These are phyloP conservation scores for Tetragnatha montana DNA, from an alignment of 2,888 invertebrate species.

Conservation along the genomic window DNA sequence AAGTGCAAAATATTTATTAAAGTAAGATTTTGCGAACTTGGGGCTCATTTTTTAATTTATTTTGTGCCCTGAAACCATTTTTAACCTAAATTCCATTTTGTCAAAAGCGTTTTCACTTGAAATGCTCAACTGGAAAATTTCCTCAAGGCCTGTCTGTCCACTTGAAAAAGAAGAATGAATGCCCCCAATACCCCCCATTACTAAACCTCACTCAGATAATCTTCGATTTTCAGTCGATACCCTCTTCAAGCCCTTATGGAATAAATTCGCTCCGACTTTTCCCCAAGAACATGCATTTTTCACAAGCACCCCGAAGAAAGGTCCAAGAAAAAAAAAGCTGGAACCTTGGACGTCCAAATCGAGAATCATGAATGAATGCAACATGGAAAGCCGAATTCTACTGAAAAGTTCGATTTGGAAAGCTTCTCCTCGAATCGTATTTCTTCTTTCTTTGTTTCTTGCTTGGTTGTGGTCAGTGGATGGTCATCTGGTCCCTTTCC, in stretches of 20 bases:
- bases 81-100: no score
- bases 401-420: constrained; percentile 24
- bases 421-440: neutral
- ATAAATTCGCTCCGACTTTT: constrained; percentile 41
- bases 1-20: no score
- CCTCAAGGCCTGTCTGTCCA: neutral
- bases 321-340: neutral
- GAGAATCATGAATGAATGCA: constrained; percentile 57
- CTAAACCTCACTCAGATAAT: neutral
- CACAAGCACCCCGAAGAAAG: constrained; percentile 27
- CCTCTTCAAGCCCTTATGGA: constrained; percentile 7
- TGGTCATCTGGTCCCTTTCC: constrained; percentile 42
- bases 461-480: constrained; percentile 9
- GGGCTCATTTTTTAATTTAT: no score
- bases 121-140: no score
- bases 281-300: constrained; percentile 49
- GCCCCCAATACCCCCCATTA: neutral
- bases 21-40: no score
- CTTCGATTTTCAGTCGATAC: constrained; percentile 42
- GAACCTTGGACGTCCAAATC: neutral
- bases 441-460: constrained; percentile 14
- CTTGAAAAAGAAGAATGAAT: neutral
- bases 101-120: no score
- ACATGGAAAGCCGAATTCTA: constrained; percentile 21
- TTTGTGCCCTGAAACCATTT: no score